Base-by-base conservation (phyloP, 1,140 invertebrate species). In the Cydia pomonella region DNA sequence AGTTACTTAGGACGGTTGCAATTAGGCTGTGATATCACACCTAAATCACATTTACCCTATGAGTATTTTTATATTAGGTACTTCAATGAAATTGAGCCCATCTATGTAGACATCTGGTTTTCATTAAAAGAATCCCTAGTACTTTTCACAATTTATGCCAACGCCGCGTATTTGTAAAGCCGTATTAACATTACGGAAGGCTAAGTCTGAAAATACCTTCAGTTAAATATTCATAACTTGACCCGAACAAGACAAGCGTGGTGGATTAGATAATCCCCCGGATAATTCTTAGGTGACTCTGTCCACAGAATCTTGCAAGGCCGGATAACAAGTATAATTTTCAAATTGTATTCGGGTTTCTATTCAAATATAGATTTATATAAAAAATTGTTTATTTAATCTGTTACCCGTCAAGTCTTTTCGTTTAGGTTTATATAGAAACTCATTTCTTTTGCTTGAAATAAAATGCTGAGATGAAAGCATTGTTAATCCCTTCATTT, bases 151-250 rank as follows among this genome's bases (percentile, higher is more conserved):
- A 38, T 50, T n/a, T 50, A 7, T n/a, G 47, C 47, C n/a, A 50
- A 50, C 6, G 2, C 47, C n/a, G 3, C 18, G n/a, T 59, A 59
- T 23, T 59, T 59, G 18, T 59, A 21, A 23, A 59, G 23, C 21
- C 21, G 9, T 59, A 59, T 59, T 59, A 23, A 21, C 21, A 23
- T 18, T 4, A 59, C 53, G 21, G 21, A 59, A 59, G 21, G 53
- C 53, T 59, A 23, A 23, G 53, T 12, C 53, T 10, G 53, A 59
- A 59, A 59, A 59, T 59, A 59, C 16, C 53, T 23, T 23, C 50
- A 59, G 21, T 21, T 59, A 59, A 59, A 59, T 59, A 59, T 59
- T 59, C 53, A 59, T 59, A 59, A 23, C 21, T 59, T 59, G 53
- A 59, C 53, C 53, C 53, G 21, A 59, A 23, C 21, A 59, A 59